Evolutionary conservation across 1,140 invertebrate genomes (phyloP), one percentile per base, ranked within the genome.

Genomic region (Idris sp.): DNA sequence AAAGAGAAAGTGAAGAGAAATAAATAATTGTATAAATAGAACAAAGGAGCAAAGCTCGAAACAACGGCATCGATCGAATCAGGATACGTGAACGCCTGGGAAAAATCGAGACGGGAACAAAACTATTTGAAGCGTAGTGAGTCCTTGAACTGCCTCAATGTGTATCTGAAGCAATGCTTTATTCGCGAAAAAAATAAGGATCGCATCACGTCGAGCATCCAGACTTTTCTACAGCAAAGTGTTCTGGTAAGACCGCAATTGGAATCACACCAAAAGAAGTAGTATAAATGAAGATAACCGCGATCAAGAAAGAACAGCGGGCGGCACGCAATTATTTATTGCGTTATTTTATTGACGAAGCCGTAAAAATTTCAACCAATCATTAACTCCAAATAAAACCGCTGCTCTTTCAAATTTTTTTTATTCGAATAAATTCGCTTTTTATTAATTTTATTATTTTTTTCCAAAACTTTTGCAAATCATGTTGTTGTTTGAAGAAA

Each of bases 31-130:
- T 33, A 30, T 36, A 33, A 31, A 6, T 69, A 87, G 85, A 78
- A 78, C 7, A 80, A 81, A 59, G 78, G 74, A 58, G 74, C 82
- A 38, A 77, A 71, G 48, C 46, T 84, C 13, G 78, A 80, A 71
- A 48, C 79, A 64, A 85, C 78, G 43, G 49, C 69, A 43, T 48
- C 75, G 19, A 53, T 73, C n/a, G 81, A 86, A 49, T 72, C 68
- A 10, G 28, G 53, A 22, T 88, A 86, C 46, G 59, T 82, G 19
- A 68, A 38, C 38, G 69, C 65, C 9, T 86, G 82, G 83, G 79
- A 85, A 40, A 51, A 67, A 56, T 77, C 87, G 46, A 80, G 75
- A 49, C 72, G 68, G 13, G 80, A 84, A 54, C 81, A 85, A 71
- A 81, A 82, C 46, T 49, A 44, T 16, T 33, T 83, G 3, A 62